phyloP scores from a whole-genome alignment of 2,888 invertebrate species.

The Dichetophora obliterata region DNA sequence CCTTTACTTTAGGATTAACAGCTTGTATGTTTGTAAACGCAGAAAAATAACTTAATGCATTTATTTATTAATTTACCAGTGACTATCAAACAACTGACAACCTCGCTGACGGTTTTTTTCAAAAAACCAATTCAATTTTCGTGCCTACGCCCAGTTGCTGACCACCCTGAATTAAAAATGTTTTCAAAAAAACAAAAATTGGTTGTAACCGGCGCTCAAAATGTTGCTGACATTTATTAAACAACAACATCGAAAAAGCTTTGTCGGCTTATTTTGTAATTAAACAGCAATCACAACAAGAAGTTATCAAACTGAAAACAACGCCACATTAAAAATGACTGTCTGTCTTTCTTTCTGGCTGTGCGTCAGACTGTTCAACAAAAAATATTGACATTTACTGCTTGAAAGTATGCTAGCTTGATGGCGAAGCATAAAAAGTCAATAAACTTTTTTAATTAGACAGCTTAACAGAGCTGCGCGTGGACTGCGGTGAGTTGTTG shows the following conservation, averaged over 20 bases:
- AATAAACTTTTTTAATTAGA: constrained; percentile 37
- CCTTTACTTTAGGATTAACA: neutral
- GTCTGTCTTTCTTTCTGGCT: constrained; percentile 8
- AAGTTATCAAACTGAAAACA: constrained; percentile 13
- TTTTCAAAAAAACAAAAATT: neutral
- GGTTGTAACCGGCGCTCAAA: constrained; percentile 3
- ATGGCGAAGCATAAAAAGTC: constrained; percentile 9
- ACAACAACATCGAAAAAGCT: constrained; percentile 3
- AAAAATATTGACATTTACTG: constrained; percentile 8
- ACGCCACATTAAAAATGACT: constrained; percentile 2
- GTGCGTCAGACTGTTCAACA: neutral
- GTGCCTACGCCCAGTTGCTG: constrained; percentile 2
- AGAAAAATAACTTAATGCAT: too few relatives aligned
- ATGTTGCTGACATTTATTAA: constrained; percentile 30
- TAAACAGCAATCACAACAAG: constrained; percentile 20
- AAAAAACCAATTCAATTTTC: neutral
- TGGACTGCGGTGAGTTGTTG: neutral
- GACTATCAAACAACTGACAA: neutral
- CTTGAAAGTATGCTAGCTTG: neutral
- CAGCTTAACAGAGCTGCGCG: constrained; percentile 5
- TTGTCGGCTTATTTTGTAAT: constrained; percentile 21
- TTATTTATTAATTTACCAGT: too few relatives aligned
- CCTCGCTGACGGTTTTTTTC: neutral
- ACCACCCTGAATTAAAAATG: constrained; percentile 23
- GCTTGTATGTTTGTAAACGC: neutral